Conservation (phyloP, 2,113 vertebrate genomes). For the Pygoscelis antarcticus region DNA sequence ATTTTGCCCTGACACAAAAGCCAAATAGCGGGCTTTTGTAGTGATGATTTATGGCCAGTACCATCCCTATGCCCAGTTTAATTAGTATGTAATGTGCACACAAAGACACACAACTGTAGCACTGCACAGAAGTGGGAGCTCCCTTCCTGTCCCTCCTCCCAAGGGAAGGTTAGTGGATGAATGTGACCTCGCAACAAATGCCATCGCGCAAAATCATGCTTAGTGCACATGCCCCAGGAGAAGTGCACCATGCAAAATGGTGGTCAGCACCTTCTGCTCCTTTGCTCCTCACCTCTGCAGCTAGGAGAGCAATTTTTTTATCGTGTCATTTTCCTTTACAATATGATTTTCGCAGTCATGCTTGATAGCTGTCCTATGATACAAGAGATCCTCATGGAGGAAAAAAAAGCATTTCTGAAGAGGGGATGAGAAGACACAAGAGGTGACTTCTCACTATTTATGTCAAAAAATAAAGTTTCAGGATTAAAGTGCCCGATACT, state of each 20-base stretch:
- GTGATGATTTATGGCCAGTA: accelerated
- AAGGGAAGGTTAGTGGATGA: accelerated
- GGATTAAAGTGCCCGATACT: background rate
- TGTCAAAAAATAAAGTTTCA: background rate
- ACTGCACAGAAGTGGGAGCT: background rate
- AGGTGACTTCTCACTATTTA: background rate
- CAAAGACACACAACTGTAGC: background rate
- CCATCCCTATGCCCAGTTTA: accelerated
- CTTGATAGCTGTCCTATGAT: background rate
- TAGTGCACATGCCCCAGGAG: accelerated
- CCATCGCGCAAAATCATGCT: background rate
- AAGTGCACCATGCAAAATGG: accelerated
- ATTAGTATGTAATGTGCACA: background rate
- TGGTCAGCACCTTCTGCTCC: background rate
- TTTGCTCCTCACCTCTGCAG: background rate
- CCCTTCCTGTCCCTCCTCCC: accelerated
- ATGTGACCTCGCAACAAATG: background rate
- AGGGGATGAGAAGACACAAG: background rate
- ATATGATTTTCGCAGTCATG: accelerated
- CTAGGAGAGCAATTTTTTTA: background rate
- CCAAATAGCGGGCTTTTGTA: accelerated
- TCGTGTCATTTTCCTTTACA: accelerated
- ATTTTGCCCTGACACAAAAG: background rate
- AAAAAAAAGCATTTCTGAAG: background rate
- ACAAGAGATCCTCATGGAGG: background rate